phyloP scores from a whole-genome alignment of 2,888 invertebrate species.

The Drosophila mimetica region DNA sequence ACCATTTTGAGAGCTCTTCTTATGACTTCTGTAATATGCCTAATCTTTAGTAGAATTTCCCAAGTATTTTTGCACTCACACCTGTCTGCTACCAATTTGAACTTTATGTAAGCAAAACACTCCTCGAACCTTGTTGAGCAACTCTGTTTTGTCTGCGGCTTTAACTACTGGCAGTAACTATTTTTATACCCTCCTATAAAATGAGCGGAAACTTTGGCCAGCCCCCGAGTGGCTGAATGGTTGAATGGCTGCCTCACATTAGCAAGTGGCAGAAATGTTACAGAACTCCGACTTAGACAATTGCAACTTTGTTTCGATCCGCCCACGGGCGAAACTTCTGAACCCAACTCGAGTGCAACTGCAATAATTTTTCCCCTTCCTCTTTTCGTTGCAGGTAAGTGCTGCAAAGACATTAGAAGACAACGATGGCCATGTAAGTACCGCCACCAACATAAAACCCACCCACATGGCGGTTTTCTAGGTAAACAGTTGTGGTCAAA shows the following conservation, averaged over 20 bases:
- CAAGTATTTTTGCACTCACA: conserved; percentile 4
- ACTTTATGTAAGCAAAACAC: neutral
- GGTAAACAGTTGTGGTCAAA: conserved; percentile 5
- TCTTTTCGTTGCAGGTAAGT: conserved; percentile 67
- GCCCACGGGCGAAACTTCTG: conserved; percentile 44
- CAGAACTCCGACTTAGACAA: conserved; percentile 46
- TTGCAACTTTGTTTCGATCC: conserved; percentile 61
- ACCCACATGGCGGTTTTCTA: conserved; percentile 36
- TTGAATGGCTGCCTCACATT: conserved; percentile 49
- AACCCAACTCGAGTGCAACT: conserved; percentile 35
- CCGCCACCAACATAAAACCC: conserved; percentile 34
- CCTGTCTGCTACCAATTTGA: conserved; percentile 1
- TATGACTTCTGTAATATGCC: neutral
- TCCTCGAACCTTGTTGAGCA: conserved; percentile 7
- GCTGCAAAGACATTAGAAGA: conserved; percentile 51
- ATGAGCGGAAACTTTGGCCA: conserved; percentile 33
- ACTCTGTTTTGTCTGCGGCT: conserved; percentile 22
- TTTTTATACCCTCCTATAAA: conserved; percentile 41
- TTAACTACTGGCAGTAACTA: conserved; percentile 41
- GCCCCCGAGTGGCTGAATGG: conserved; percentile 16
- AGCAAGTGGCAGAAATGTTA: conserved; percentile 50
- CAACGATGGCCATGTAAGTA: conserved; percentile 65
- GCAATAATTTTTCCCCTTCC: conserved; percentile 52
- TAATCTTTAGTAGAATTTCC: neutral
- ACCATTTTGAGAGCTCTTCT: neutral